phyloP scores from a whole-genome alignment of 2,113 vertebrate genomes.

The Gallinago jamesoni region DNA sequence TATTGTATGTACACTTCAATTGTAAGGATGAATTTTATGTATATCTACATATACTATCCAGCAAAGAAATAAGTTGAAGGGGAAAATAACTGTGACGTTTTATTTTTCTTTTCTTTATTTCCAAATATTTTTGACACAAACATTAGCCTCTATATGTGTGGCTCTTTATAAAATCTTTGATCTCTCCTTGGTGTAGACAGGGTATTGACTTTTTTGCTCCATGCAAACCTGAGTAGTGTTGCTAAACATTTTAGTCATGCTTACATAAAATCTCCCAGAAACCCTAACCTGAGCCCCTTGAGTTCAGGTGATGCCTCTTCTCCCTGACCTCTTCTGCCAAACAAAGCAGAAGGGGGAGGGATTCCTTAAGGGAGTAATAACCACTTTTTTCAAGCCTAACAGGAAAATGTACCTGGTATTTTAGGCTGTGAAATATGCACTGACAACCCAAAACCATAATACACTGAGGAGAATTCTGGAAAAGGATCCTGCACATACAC shows the following conservation, averaged over 20 bases:
- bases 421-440: neutral
- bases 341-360: neutral
- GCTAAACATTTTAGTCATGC: slow-evolving; percentile 66
- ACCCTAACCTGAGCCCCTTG: slow-evolving; percentile 31
- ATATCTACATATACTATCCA: neutral
- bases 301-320: slow-evolving; percentile 61
- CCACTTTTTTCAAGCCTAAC: neutral
- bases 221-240: slow-evolving; percentile 37
- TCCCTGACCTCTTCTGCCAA: slow-evolving; percentile 38
- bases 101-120: slow-evolving; percentile 9
- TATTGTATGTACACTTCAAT: neutral
- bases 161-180: slow-evolving; percentile 34
- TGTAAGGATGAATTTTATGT: neutral
- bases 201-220: slow-evolving; percentile 26
- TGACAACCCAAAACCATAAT: neutral
- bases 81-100: neutral
- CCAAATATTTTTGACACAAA: slow-evolving; percentile 25
- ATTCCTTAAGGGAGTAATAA: slow-evolving; percentile 16
- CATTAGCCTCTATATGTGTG: neutral
- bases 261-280: slow-evolving; percentile 59
- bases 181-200: neutral
- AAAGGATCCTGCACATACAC: neutral
- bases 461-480: neutral
- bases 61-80: neutral
- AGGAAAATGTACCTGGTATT: neutral